Base-by-base conservation (phyloP, 1,140 invertebrate species). In the Drosophila melanica region DNA sequence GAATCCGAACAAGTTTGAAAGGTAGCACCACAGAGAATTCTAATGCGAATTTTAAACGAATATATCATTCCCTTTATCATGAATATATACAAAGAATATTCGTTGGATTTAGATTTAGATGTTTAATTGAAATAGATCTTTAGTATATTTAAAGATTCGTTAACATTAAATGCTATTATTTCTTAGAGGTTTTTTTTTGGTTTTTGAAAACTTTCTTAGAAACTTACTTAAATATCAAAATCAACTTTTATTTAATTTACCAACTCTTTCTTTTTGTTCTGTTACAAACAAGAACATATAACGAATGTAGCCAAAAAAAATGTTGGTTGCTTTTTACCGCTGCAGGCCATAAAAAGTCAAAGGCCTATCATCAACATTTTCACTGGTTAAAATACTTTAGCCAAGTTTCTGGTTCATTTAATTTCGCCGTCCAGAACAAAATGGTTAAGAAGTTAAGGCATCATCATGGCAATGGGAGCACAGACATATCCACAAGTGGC, bases 341-440 rank as follows among this genome's bases (percentile, higher is more conserved):
- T 42, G 12, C 9, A 30, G 47, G 70, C 41, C 60, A 55, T 70
- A 58, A 81, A 75, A 70, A 45, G 57, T 63, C 58, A 68, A 74
- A 67, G 27, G 66, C 72, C 79, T 65, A 72, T 78, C 75, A 67
- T 54, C 62, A 65, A 63, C 53, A 62, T 58, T 76, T 71, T 47
- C 57, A 27, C 47, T 70, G 67, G 67, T 57, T 79, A 63, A 77
- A 64, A 64, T 76, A 85, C 77, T 85, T 85, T 63, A 10, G 30
- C 37, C 67, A 82, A 86, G 79, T 87, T 81, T 69, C 55, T 76
- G 79, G 55, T 81, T 86, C 81, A 85, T 85, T 85, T 87, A 78
- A 86, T 81, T 81, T 71, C 37, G 42, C 55, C 23, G 30, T 53
- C 16, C 11, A 54, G 35, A 6, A 67, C 30, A 33, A 35, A 60